Percentiles rank a stretch among this genome's conserved stretches.
Evolutionary conservation across 2,113 vertebrate genomes (phyloP).

Genomic region (Marcusenius ussheri): DNA sequence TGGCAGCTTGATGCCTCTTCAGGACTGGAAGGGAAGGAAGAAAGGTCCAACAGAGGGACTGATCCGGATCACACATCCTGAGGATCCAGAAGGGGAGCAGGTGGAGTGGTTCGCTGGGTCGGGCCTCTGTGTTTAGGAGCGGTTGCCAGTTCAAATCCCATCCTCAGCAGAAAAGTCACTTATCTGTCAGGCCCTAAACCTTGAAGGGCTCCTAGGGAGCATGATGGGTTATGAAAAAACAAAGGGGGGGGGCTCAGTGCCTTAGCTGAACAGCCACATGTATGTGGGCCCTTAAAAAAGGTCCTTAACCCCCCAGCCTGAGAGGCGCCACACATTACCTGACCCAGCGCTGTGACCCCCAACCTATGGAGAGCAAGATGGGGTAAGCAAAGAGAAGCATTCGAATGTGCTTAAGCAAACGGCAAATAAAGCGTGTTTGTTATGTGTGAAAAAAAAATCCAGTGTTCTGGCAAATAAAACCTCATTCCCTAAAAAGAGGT

Average conservation of each 20-base stretch:
- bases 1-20: constrained; percentile 40
- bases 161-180: background rate
- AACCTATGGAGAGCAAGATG: no score
- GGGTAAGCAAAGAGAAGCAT: no score
- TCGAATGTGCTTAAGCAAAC: no score
- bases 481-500: background rate
- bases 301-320: no score
- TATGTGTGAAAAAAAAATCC: background rate
- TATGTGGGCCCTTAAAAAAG: no score
- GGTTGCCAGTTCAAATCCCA: background rate
- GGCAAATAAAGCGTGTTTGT: no score
- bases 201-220: background rate
- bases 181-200: background rate
- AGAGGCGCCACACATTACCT: no score
- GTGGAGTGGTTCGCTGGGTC: background rate
- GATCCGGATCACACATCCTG: constrained; percentile 23
- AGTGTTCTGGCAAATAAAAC: background rate
- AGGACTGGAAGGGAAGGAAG: constrained; percentile 43
- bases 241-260: background rate
- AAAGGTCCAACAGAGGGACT: constrained; percentile 20
- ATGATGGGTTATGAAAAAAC: background rate
- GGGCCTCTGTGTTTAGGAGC: background rate
- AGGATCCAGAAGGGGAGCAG: background rate
- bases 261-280: no score
- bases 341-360: no score